A percentile compares a stretch with the other conserved stretches of the same genome.
Evolutionary conservation across 2,888 invertebrate species (phyloP).

Genomic region (Scaptomyza parva): DNA sequence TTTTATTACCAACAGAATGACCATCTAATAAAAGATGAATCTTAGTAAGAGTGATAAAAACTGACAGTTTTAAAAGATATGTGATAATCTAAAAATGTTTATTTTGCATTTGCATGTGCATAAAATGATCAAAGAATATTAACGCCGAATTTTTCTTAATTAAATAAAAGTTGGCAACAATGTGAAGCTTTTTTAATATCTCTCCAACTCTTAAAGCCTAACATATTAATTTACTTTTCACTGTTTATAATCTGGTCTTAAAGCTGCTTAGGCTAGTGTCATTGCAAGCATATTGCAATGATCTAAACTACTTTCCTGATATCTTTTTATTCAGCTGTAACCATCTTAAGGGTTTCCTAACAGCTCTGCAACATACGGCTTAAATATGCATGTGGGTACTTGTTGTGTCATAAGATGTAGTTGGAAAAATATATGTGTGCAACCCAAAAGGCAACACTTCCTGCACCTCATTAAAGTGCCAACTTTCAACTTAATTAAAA

Average conservation of each 20-base stretch:
- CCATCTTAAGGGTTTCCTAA: conserved; percentile 25
- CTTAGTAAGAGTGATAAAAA: no score
- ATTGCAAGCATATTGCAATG: conserved; percentile 3
- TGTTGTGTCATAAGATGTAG: conserved; percentile 39
- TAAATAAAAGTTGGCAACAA: no score
- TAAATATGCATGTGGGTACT: conserved; percentile 32
- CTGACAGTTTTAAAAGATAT: no score
- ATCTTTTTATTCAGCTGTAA: conserved; percentile 24
- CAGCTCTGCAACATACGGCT: conserved; percentile 2
- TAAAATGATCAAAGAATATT: no score
- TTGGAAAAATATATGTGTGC: conserved; percentile 22
- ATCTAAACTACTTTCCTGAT: conserved; percentile 22
- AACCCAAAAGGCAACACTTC: conserved; percentile 50
- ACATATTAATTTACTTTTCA: neutral
- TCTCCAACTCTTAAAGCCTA: neutral
- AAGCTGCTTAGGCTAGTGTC: conserved; percentile 17
- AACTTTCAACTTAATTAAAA: conserved; percentile 75
- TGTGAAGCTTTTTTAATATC: no score
- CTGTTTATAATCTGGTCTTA: neutral
- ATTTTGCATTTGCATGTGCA: no score
- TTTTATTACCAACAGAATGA: no score
- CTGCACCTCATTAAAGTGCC: conserved; percentile 73
- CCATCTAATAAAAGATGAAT: no score
- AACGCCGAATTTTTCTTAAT: no score
- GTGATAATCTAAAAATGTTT: no score